phyloP scores from a whole-genome alignment of 2,797 vertebrate genomes.

The Sylvia borin region DNA sequence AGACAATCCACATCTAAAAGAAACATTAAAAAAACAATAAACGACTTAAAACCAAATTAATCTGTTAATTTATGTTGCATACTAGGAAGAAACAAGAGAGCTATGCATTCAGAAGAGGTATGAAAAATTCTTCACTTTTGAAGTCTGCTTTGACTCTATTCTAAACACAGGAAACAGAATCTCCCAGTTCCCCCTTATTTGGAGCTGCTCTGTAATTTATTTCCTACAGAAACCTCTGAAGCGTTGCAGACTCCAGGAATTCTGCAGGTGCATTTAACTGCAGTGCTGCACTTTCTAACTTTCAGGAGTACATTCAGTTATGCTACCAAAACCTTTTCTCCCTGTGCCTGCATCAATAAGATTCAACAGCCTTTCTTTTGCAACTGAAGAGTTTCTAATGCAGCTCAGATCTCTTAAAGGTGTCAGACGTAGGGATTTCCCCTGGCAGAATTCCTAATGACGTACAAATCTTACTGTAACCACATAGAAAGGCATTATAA shows the following conservation, averaged over 20 bases:
- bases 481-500: neutral
- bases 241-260: neutral
- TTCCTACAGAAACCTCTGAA: neutral
- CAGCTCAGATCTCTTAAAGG: neutral
- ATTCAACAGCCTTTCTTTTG: neutral
- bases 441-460: conserved; percentile 5
- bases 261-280: neutral
- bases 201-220: neutral
- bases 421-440: neutral
- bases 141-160: neutral
- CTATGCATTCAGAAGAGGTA: neutral
- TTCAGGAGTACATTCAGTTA: neutral
- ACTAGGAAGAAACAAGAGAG: neutral
- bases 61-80: neutral
- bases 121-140: neutral
- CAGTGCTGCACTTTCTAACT: neutral
- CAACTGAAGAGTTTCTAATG: neutral
- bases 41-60: neutral
- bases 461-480: neutral
- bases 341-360: neutral
- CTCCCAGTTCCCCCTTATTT: neutral
- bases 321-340: neutral
- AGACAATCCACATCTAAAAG: neutral
- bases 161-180: neutral
- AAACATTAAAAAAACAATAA: neutral